Evolutionary conservation across 2,888 invertebrate species (phyloP).

Genomic region (Alviniconcha strummeri): DNA sequence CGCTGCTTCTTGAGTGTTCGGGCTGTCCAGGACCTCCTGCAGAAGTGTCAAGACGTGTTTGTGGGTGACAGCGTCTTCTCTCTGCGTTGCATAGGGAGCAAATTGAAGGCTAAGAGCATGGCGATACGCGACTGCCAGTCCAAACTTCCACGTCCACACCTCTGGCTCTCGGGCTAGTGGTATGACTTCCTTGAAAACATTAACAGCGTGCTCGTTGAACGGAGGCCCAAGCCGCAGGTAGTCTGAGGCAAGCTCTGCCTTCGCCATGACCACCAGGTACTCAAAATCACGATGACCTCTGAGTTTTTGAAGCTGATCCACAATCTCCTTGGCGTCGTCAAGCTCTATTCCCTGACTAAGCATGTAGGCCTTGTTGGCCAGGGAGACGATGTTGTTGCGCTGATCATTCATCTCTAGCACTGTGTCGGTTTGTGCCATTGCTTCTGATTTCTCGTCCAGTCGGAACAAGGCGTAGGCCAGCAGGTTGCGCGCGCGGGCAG

Average conservation of each 20-base stretch:
- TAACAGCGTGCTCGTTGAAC: conserved; percentile 15
- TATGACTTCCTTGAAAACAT: conserved; percentile 21
- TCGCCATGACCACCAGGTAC: conserved; percentile 20
- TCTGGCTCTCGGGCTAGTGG: conserved; percentile 14
- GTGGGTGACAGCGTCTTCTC: not conserved
- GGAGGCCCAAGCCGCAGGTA: conserved; percentile 22
- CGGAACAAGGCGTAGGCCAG: conserved; percentile 21
- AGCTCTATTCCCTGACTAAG: not conserved
- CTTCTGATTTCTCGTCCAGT: not conserved
- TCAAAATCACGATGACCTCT: not conserved
- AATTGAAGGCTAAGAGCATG: conserved; percentile 3
- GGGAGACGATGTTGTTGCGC: not conserved
- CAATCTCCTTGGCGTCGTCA: not conserved
- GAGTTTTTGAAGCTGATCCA: not conserved
- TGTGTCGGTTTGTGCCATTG: not conserved
- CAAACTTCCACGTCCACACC: conserved; percentile 18
- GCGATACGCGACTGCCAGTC: conserved; percentile 18
- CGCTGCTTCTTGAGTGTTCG: not conserved
- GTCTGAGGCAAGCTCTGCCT: conserved; percentile 24
- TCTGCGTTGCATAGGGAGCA: not conserved
- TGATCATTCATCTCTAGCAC: not conserved
- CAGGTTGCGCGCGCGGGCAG: conserved; percentile 9
- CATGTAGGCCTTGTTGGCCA: conserved; percentile 7
- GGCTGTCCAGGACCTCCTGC: conserved; percentile 8
- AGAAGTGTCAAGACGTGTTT: not conserved